phyloP scores from a whole-genome alignment of 2,888 invertebrate genomes.

The Brachypalpus laphriformis region DNA sequence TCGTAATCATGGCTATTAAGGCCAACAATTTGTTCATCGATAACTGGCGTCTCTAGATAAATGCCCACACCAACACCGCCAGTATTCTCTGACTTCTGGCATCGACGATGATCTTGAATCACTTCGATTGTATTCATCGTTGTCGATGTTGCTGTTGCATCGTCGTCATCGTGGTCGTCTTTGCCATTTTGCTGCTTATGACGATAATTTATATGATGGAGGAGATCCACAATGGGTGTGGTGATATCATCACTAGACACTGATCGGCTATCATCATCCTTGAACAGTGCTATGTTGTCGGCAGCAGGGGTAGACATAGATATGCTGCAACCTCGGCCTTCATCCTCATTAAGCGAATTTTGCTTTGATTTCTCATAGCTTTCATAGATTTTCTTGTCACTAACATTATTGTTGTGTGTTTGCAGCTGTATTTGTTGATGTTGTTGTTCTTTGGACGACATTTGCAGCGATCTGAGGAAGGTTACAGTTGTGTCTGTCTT shows the following conservation, averaged over 20 bases:
- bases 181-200: constrained; percentile 29
- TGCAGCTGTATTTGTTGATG: constrained; percentile 42
- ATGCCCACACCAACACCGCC: constrained; percentile 78
- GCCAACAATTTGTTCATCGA: constrained; percentile 79
- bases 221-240: constrained; percentile 63
- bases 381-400: constrained; percentile 49
- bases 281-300: constrained; percentile 45
- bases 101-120: constrained; percentile 49
- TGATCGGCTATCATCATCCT: constrained; percentile 64
- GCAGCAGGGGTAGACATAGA: constrained; percentile 59
- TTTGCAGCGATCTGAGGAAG: constrained; percentile 56
- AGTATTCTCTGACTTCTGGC: constrained; percentile 28
- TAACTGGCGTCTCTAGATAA: constrained; percentile 81
- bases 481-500: constrained; percentile 32
- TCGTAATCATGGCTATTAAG: constrained; percentile 74
- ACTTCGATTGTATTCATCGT: constrained; percentile 58
- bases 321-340: constrained; percentile 49
- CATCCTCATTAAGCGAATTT: constrained; percentile 15
- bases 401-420: constrained; percentile 45
- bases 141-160: constrained; percentile 51
- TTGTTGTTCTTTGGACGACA: constrained; percentile 61
- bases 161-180: constrained; percentile 19
- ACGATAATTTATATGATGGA: constrained; percentile 18
- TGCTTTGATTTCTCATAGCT: constrained; percentile 36
- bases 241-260: constrained; percentile 74